Evolutionary conservation across 2,797 vertebrate species (phyloP).

Genomic region (Sebastes trivittatus): DNA sequence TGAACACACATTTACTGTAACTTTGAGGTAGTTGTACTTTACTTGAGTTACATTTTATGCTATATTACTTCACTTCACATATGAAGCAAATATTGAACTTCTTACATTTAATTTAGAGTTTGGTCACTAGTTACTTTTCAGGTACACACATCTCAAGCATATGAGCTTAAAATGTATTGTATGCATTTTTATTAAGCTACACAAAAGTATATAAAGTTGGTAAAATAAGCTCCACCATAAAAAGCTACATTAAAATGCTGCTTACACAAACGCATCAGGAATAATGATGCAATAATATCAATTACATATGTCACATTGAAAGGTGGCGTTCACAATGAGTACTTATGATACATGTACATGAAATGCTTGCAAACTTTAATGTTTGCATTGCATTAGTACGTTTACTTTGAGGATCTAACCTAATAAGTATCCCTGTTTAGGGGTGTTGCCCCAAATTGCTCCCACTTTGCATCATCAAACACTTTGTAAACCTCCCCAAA

Average conservation of each 20-base stretch:
- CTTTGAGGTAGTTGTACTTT: background rate
- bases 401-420: background rate
- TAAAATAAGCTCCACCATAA: background rate
- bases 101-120: background rate
- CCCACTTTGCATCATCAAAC: too few relatives aligned
- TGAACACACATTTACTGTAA: background rate
- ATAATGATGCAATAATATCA: too few relatives aligned
- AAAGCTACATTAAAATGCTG: background rate
- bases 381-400: background rate
- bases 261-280: background rate
- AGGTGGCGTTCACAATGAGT: background rate
- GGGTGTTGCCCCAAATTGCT: too few relatives aligned
- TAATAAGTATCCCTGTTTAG: background rate
- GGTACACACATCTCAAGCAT: background rate
- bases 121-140: background rate
- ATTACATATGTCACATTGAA: background rate
- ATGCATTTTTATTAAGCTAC: background rate
- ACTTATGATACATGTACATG: background rate
- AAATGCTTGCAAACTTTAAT: background rate
- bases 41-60: too few relatives aligned
- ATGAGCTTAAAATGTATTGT: background rate
- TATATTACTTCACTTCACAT: too few relatives aligned
- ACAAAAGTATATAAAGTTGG: background rate
- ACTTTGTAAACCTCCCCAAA: too few relatives aligned
- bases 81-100: too few relatives aligned